Percentiles rank a stretch among this genome's conserved stretches.
These are phyloP conservation scores for Mamestra configurata DNA, from an alignment of 1,140 invertebrate genomes.

Conservation along the genomic window DNA sequence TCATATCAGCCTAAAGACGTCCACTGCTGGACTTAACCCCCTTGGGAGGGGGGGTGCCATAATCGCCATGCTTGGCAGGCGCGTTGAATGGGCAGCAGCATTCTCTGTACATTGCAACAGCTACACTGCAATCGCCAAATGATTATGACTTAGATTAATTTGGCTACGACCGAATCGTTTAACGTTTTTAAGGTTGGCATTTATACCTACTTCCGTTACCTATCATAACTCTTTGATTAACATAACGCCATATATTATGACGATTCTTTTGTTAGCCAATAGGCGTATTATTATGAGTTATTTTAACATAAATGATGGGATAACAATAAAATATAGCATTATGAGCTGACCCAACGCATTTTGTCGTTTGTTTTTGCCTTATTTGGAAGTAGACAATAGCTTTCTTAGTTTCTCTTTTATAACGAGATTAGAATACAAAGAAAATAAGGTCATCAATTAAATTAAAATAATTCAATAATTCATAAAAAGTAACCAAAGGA, in stretches of 20 bases:
- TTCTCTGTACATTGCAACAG: no score
- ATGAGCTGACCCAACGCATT: background rate
- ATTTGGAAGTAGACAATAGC: background rate
- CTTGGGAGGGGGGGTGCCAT: no score
- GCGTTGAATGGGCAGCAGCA: no score
- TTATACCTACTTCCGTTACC: background rate
- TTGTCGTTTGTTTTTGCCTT: background rate
- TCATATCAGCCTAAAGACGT: no score
- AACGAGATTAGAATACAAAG: background rate
- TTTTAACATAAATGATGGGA: conserved; percentile 32
- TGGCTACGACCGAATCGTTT: conserved; percentile 21
- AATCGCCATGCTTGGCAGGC: no score
- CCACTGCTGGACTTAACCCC: no score
- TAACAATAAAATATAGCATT: conserved; percentile 25
- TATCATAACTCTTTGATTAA: conserved; percentile 15
- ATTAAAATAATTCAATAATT: background rate
- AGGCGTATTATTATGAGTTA: background rate
- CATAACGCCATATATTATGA: conserved; percentile 10
- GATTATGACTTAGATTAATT: background rate
- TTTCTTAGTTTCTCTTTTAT: background rate
- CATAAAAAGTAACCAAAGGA: no score
- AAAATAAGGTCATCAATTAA: background rate
- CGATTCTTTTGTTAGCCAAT: conserved; percentile 11
- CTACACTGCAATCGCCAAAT: no score
- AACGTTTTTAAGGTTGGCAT: background rate